Evolutionary conservation across 1,140 invertebrate species (phyloP).

Genomic region (Drosophila littoralis): DNA sequence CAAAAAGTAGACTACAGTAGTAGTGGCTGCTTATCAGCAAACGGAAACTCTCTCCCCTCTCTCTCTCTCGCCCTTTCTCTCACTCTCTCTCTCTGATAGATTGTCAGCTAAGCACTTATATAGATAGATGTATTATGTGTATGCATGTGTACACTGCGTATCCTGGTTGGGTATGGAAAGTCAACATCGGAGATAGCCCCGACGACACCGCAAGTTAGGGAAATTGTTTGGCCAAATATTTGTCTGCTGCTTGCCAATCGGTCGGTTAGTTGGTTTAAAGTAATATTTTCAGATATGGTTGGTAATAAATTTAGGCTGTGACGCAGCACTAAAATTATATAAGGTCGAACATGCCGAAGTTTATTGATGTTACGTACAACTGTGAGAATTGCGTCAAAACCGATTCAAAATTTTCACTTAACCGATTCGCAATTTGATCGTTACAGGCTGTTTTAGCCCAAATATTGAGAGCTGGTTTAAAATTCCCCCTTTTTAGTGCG

Average conservation of each 20-base stretch:
- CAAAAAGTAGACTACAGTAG: conserved; percentile 45
- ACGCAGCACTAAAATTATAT: neutral
- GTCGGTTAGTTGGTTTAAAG: conserved; percentile 13
- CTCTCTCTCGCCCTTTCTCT: no score
- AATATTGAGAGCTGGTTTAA: no score
- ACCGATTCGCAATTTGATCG: neutral
- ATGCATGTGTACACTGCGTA: conserved; percentile 17
- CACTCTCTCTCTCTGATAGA: conserved; percentile 35
- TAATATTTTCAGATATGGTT: neutral
- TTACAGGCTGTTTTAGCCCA: no score
- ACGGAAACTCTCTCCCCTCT: conserved; percentile 15
- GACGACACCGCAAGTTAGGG: conserved; percentile 53
- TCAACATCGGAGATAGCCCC: conserved; percentile 29
- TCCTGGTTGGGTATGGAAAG: conserved; percentile 20
- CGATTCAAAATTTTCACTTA: neutral
- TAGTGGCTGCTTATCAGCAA: conserved; percentile 44
- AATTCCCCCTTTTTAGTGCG: no score
- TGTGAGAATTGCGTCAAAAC: neutral
- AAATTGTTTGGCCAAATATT: conserved; percentile 64
- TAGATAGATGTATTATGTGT: conserved; percentile 18
- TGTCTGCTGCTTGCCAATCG: conserved; percentile 16
- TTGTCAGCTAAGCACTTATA: conserved; percentile 55
- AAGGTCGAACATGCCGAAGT: neutral
- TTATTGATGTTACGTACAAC: no score
- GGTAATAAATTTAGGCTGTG: conserved; percentile 1